These are phyloP conservation scores for Lagenorhynchus albirostris DNA, from an alignment of 2,113 vertebrate genomes.

Conservation along the genomic window DNA sequence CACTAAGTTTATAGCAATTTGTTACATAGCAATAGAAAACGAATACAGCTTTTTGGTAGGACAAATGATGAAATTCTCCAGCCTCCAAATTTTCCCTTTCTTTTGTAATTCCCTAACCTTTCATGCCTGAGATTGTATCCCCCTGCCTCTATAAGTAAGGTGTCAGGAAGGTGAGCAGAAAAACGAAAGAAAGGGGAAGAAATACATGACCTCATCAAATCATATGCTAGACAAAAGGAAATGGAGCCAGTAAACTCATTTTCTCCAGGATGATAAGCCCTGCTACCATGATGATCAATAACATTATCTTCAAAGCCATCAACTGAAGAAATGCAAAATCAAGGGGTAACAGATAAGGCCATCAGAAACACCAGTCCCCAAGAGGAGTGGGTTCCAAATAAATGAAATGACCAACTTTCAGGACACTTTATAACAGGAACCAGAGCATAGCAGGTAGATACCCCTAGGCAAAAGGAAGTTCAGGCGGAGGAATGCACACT, in stretches of 20 bases:
- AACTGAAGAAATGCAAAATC: constrained; percentile 36
- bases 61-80: background rate
- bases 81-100: background rate
- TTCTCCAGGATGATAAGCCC: background rate
- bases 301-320: constrained; percentile 17
- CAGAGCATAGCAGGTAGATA: background rate
- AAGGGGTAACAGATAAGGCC: background rate
- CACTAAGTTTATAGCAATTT: background rate
- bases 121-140: background rate
- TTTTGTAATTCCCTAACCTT: background rate
- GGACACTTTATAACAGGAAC: constrained; percentile 2
- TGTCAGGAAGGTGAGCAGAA: background rate
- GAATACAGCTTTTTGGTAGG: background rate
- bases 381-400: background rate
- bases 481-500: background rate
- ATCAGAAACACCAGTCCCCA: background rate
- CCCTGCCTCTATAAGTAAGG: background rate
- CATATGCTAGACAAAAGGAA: constrained; percentile 29
- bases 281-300: background rate
- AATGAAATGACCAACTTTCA: background rate
- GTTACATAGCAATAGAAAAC: background rate
- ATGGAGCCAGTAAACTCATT: constrained; percentile 60
- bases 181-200: constrained; percentile 10
- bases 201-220: constrained; percentile 41
- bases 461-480: background rate